phyloP scores from a whole-genome alignment of 2,888 invertebrate species.

The Tipula confusa region DNA sequence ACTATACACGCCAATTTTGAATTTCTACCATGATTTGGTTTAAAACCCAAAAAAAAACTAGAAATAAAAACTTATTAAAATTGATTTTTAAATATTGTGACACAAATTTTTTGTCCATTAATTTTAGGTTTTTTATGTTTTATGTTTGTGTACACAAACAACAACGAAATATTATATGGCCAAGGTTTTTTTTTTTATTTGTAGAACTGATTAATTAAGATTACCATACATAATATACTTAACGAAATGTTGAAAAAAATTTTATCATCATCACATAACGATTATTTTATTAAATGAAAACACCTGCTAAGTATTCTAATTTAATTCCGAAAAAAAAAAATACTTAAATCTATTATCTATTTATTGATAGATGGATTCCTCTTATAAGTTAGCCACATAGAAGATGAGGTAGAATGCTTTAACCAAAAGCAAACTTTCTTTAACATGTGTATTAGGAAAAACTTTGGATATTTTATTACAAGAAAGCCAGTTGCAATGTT shows the following conservation, averaged over 20 bases:
- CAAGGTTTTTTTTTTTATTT: neutral
- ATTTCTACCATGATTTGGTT: neutral
- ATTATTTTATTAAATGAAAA: neutral
- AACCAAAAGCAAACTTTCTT: no score
- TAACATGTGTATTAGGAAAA: no score
- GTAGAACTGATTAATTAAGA: neutral
- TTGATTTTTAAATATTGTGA: conserved; percentile 20
- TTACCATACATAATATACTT: neutral
- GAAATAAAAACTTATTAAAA: neutral
- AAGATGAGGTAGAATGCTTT: no score
- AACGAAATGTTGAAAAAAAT: neutral
- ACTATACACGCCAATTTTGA: neutral
- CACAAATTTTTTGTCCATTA: neutral
- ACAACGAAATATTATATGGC: neutral
- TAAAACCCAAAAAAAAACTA: neutral
- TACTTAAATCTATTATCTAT: no score
- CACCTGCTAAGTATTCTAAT: neutral
- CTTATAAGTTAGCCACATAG: no score
- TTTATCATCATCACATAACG: neutral
- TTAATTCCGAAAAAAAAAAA: neutral
- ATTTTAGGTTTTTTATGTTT: neutral
- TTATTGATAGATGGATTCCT: no score
- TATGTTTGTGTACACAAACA: neutral
- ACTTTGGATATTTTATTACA: no score
- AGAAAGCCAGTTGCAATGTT: no score